Conservation (phyloP, 2,797 vertebrate species). For the Lutjanus argentimaculatus region DNA sequence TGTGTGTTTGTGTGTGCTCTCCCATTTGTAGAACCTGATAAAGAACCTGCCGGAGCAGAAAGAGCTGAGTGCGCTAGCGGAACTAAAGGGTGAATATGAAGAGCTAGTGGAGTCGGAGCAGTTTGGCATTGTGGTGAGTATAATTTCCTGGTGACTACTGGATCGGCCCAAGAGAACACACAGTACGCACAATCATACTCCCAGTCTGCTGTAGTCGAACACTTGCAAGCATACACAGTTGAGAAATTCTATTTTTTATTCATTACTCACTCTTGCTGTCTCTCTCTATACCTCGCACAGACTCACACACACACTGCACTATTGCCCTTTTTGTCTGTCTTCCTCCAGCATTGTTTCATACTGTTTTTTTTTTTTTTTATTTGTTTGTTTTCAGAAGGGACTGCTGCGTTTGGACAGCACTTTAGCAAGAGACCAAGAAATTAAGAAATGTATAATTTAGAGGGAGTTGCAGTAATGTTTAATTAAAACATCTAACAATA, state of each 20-base stretch:
- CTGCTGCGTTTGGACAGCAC: conserved; percentile 25
- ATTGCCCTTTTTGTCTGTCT: conserved; percentile 13
- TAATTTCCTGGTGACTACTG: conserved; percentile 50
- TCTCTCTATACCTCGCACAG: conserved; percentile 9
- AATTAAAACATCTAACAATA: conserved; percentile 46
- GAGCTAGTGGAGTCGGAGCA: conserved; percentile 97
- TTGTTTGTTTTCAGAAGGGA: too few relatives aligned
- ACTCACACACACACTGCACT: background rate
- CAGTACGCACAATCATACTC: conserved; percentile 43
- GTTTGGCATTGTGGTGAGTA: conserved; percentile 97
- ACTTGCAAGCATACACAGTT: conserved; percentile 26
- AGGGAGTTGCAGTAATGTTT: conserved; percentile 25
- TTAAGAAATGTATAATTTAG: conserved; percentile 39
- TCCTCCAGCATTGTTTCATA: conserved; percentile 18
- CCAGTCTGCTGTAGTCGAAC: conserved; percentile 40
- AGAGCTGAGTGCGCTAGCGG: conserved; percentile 92
- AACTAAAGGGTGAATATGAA: conserved; percentile 94
- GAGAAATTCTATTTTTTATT: conserved; percentile 42
- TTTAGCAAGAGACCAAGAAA: conserved; percentile 38
- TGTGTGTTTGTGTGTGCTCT: conserved; percentile 27
- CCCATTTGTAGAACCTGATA: conserved; percentile 91
- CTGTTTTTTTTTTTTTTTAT: conserved; percentile 2
- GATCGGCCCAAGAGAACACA: conserved; percentile 39
- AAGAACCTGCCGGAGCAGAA: conserved; percentile 98
- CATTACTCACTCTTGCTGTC: conserved; percentile 13